phyloP scores from a whole-genome alignment of 2,888 invertebrate species.

The Spisula solida region DNA sequence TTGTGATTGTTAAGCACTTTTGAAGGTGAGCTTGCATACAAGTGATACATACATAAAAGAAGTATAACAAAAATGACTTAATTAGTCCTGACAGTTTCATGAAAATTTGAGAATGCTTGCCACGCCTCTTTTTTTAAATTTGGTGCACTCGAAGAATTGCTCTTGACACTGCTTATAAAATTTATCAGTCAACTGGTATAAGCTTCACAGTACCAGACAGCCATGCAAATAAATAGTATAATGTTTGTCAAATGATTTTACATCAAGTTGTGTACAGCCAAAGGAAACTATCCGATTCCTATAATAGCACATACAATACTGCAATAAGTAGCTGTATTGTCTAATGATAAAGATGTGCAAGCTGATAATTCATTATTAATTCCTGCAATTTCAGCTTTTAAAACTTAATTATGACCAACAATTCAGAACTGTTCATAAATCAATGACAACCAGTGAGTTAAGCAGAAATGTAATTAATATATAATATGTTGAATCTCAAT shows the following conservation, averaged over 20 bases:
- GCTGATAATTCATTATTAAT: not conserved
- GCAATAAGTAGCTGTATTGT: not conserved
- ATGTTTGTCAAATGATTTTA: not conserved
- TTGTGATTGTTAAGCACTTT: too few species aligned
- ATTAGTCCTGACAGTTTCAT: too few species aligned
- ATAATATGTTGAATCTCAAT: conserved; percentile 17
- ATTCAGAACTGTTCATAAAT: not conserved
- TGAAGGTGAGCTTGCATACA: too few species aligned
- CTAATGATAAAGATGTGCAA: not conserved
- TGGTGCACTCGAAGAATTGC: too few species aligned
- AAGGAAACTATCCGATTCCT: not conserved
- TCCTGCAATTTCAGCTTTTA: conserved; percentile 19
- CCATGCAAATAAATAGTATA: not conserved
- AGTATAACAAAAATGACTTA: too few species aligned
- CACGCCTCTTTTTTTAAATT: too few species aligned
- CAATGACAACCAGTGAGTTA: not conserved
- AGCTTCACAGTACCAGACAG: too few species aligned
- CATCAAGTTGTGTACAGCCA: not conserved
- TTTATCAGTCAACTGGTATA: too few species aligned
- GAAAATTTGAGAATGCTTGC: too few species aligned
- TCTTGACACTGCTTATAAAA: too few species aligned
- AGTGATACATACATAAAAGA: too few species aligned
- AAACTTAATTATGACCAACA: conserved; percentile 2
- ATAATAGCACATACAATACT: not conserved
- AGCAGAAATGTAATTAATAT: conserved; percentile 15